Evolutionary conservation across 2,888 invertebrate species (phyloP).

Genomic region (Eupithecia vulgata): DNA sequence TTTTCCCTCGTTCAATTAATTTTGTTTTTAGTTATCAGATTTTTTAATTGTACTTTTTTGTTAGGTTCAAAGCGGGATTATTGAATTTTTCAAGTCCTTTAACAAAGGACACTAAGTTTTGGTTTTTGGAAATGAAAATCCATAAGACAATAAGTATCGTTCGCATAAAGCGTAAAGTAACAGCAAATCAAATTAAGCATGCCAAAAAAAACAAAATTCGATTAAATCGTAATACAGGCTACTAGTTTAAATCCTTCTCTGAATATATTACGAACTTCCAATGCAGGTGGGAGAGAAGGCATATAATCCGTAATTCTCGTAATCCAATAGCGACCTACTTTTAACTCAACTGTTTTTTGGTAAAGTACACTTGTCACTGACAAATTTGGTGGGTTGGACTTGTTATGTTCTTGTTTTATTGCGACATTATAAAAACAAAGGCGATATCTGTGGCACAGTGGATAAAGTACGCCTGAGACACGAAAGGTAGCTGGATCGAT

Average conservation of each 20-base stretch:
- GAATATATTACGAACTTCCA: slow-evolving; percentile 1
- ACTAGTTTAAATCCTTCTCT: slow-evolving; percentile 1
- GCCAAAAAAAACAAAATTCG: not conserved
- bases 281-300: slow-evolving; percentile 18
- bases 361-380: slow-evolving; percentile 1
- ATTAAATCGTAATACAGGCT: not conserved
- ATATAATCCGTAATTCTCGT: slow-evolving; percentile 11
- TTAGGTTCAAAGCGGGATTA: not conserved
- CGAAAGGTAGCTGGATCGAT: not conserved
- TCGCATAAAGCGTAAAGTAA: too few relatives aligned
- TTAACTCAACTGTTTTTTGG: not conserved
- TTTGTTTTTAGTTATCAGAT: not conserved
- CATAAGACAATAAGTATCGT: not conserved
- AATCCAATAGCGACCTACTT: slow-evolving; percentile 24
- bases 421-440: not conserved
- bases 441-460: not conserved
- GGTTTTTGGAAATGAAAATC: not conserved
- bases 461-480: not conserved
- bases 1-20: slow-evolving; percentile 18
- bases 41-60: slow-evolving; percentile 2
- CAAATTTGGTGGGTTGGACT: not conserved
- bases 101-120: not conserved
- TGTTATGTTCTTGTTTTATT: not conserved
- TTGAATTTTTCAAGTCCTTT: not conserved
- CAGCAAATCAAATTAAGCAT: too few relatives aligned